These are phyloP conservation scores for Hyphantria cunea DNA, from an alignment of 1,140 invertebrate genomes.

Conservation along the genomic window DNA sequence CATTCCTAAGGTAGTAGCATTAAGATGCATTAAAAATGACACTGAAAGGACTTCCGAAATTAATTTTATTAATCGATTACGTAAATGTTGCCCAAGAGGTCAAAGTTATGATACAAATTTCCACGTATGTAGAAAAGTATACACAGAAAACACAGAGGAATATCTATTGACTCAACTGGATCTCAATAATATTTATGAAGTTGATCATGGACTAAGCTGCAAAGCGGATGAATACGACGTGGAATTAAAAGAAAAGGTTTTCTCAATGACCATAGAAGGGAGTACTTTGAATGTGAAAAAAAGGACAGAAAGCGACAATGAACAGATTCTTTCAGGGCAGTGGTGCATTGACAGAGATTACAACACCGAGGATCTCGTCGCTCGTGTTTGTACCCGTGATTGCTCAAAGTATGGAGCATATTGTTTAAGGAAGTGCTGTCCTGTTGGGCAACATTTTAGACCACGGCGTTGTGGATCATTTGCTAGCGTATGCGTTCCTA, in stretches of 20 bases:
- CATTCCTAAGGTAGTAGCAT: constrained; percentile 59
- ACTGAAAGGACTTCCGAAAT: constrained; percentile 28
- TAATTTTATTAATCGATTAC: constrained; percentile 47
- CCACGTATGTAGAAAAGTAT: constrained; percentile 49
- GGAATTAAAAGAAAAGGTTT: constrained; percentile 49
- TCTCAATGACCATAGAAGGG: constrained; percentile 44
- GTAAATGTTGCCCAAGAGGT: constrained; percentile 63
- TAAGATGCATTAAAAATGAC: constrained; percentile 55
- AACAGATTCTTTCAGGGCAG: constrained; percentile 45
- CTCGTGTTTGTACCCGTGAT: constrained; percentile 58
- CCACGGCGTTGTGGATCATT: constrained; percentile 46
- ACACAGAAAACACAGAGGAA: constrained; percentile 33
- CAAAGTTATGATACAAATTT: constrained; percentile 51
- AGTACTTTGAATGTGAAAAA: constrained; percentile 45
- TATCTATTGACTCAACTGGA: constrained; percentile 42
- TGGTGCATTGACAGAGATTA: constrained; percentile 71
- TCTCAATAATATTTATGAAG: constrained; percentile 51
- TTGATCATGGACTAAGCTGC: constrained; percentile 56
- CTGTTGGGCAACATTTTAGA: constrained; percentile 63
- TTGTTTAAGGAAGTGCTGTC: constrained; percentile 75
- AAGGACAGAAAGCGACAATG: constrained; percentile 34
- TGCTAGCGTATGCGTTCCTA: constrained; percentile 54
- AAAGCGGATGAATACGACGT: constrained; percentile 59
- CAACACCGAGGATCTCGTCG: constrained; percentile 41
- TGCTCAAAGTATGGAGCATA: constrained; percentile 59